A percentile compares a stretch with the other conserved stretches of the same genome.
These are phyloP conservation scores for Chanos chanos DNA, from an alignment of 2,797 vertebrate species.

Conservation along the genomic window DNA sequence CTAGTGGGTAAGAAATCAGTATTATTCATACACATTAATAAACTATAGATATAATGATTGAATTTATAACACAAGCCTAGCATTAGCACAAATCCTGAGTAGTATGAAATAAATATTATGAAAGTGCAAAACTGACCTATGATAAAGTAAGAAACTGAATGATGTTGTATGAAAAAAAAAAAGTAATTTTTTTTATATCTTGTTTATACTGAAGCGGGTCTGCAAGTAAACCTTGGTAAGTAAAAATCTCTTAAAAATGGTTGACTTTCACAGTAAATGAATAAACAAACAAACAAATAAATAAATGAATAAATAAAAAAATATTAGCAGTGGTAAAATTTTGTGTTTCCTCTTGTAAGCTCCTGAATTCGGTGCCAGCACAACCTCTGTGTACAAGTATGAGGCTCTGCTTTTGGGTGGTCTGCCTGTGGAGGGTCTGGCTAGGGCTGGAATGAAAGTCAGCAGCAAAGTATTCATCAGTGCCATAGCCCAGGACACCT, in stretches of 20 bases:
- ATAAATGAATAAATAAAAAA: neutral
- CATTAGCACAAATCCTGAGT: too few species aligned
- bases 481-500: conserved; percentile 54
- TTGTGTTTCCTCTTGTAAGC: conserved; percentile 42
- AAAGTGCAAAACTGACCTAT: neutral
- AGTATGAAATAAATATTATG: neutral
- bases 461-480: conserved; percentile 73
- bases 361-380: conserved; percentile 61
- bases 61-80: neutral
- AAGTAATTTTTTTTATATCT: conserved; percentile 19
- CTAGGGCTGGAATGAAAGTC: conserved; percentile 74
- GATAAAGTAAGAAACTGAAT: too few species aligned
- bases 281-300: neutral
- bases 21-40: neutral
- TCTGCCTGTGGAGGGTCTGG: conserved; percentile 71
- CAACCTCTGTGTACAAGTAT: conserved; percentile 73
- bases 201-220: conserved; percentile 53
- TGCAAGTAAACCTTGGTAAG: conserved; percentile 60
- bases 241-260: neutral
- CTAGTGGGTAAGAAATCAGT: conserved; percentile 53
- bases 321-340: neutral
- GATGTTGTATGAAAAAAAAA: neutral
- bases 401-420: conserved; percentile 65
- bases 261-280: neutral
- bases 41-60: neutral